Evolutionary conservation across 2,113 vertebrate species (phyloP).

Genomic region (Lonchura striata): DNA sequence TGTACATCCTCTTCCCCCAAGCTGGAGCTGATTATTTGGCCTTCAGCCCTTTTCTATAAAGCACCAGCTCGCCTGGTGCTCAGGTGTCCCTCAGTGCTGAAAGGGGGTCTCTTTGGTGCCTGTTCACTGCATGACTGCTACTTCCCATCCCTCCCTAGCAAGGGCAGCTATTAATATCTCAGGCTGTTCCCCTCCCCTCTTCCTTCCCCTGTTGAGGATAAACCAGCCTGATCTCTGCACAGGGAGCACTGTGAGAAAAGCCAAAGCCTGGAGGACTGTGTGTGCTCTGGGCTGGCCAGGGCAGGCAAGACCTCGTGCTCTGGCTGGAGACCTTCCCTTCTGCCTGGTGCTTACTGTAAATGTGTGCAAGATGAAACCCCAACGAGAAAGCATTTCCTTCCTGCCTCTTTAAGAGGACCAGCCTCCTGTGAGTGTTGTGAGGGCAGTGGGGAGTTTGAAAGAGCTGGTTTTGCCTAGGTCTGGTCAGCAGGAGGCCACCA

Average conservation of each 20-base stretch:
- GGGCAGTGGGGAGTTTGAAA: not conserved
- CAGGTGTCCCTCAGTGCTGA: not conserved
- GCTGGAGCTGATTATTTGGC: fast-evolving
- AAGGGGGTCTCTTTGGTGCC: not conserved
- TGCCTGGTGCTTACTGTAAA: conserved; percentile 20
- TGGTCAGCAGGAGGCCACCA: not conserved
- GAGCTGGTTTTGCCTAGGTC: not conserved
- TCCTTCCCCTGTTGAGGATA: not conserved
- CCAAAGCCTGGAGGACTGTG: not conserved
- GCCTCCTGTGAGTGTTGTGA: not conserved
- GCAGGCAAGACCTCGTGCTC: not conserved
- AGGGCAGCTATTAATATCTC: conserved; percentile 28
- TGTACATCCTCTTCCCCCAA: not conserved
- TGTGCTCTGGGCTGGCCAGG: not conserved
- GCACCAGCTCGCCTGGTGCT: not conserved
- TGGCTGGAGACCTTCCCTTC: not conserved
- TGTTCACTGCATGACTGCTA: not conserved
- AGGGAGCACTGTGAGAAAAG: conserved; percentile 8
- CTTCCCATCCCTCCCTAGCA: not conserved
- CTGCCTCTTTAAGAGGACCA: not conserved
- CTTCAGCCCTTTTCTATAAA: not conserved
- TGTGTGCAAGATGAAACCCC: conserved; percentile 39
- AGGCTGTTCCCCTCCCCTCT: not conserved
- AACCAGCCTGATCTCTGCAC: not conserved
- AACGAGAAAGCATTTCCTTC: conserved; percentile 51